Percentiles rank a stretch among this genome's conserved stretches.
Evolutionary conservation across 2,113 vertebrate genomes (phyloP).

Genomic region (Hassar affinis): DNA sequence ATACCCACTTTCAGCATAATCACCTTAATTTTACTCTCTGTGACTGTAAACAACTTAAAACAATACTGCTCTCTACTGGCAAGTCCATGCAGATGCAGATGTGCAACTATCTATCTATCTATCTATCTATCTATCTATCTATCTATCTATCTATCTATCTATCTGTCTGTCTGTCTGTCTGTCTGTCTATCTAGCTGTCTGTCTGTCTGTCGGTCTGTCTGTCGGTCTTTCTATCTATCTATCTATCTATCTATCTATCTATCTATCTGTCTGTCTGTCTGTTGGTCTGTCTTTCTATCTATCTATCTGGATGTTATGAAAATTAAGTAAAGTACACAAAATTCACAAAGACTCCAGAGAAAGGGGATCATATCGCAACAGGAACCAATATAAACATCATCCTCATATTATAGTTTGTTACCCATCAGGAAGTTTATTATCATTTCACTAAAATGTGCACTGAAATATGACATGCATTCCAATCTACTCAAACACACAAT

Average conservation of each 20-base stretch:
- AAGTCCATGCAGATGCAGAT: neutral
- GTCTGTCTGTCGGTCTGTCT: too few relatives aligned
- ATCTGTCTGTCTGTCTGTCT: neutral
- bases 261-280: too few relatives aligned
- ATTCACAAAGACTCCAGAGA: too few relatives aligned
- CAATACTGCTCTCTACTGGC: conserved; percentile 44
- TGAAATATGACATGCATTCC: conserved; percentile 42
- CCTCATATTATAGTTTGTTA: neutral
- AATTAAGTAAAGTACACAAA: neutral
- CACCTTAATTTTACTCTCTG: too few relatives aligned
- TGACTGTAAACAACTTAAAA: neutral
- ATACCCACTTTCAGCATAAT: neutral
- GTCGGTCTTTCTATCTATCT: too few relatives aligned
- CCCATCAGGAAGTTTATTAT: conserved; percentile 31
- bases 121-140: conserved; percentile 9
- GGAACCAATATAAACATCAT: neutral
- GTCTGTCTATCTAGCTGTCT: neutral
- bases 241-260: neutral
- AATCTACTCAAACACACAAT: conserved; percentile 10
- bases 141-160: conserved; percentile 18
- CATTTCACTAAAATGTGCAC: conserved; percentile 34
- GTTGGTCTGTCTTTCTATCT: neutral
- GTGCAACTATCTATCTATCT: neutral
- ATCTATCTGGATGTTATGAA: too few relatives aligned
- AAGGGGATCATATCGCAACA: neutral